Evolutionary conservation across 2,888 invertebrate species (phyloP).

Genomic region (Caenorhabditis zanzibari): DNA sequence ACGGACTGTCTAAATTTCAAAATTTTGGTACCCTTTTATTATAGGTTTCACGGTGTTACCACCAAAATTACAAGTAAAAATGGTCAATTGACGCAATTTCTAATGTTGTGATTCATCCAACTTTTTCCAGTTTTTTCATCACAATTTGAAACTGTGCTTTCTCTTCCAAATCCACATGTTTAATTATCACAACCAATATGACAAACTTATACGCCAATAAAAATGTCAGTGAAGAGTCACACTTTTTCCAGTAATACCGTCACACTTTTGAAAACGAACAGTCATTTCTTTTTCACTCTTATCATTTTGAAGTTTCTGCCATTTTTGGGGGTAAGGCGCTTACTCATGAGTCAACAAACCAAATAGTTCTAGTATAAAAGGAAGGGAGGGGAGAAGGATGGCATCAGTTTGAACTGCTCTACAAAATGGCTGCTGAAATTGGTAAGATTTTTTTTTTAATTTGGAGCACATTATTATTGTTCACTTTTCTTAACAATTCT

Average conservation of each 20-base stretch:
- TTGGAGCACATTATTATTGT: not conserved
- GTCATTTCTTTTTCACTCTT: conserved; percentile 3
- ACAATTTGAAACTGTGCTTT: not conserved
- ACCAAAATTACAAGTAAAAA: too few relatives aligned
- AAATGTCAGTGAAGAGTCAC: too few relatives aligned
- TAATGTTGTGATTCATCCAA: not conserved
- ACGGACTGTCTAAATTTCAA: too few relatives aligned
- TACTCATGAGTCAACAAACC: conserved; percentile 31
- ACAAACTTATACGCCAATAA: not conserved
- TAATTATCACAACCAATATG: not conserved
- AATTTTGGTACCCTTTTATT: too few relatives aligned
- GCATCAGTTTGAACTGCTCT: conserved; percentile 6
- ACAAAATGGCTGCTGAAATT: conserved; percentile 14
- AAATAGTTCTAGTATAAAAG: conserved; percentile 1
- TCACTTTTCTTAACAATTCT: too few relatives aligned
- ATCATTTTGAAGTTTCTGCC: conserved; percentile 31
- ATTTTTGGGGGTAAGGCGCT: conserved; percentile 13
- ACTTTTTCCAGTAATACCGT: not conserved
- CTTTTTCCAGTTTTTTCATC: not conserved
- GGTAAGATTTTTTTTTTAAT: conserved; percentile 6
- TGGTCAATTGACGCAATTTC: too few relatives aligned
- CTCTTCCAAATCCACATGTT: not conserved
- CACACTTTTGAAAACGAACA: conserved; percentile 19
- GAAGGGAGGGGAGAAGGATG: not conserved
- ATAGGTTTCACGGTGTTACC: too few relatives aligned